Evolutionary conservation across 2,888 invertebrate genomes (phyloP).

Genomic region (Thymelicus sylvestris): DNA sequence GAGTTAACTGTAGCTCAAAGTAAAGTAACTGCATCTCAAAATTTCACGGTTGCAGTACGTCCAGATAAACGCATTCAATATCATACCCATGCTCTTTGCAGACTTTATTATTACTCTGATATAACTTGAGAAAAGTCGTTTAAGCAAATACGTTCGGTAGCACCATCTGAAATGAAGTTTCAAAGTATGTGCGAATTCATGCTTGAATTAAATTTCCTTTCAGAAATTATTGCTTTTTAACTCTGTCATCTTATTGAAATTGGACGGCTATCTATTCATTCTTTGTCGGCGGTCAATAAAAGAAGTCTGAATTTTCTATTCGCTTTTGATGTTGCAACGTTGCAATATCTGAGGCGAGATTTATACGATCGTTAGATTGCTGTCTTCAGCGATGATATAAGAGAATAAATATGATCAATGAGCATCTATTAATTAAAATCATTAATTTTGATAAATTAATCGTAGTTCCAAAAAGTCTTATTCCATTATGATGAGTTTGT

Average conservation of each 20-base stretch:
- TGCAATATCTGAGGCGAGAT: not conserved
- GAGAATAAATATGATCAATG: no score
- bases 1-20: no score
- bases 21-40: no score
- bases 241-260: conserved; percentile 28
- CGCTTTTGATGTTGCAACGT: not conserved
- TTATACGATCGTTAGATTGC: not conserved
- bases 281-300: not conserved
- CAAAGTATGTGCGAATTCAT: conserved; percentile 22
- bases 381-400: no score
- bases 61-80: no score
- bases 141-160: conserved; percentile 1
- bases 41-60: no score
- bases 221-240: conserved; percentile 27
- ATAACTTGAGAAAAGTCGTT: conserved; percentile 1
- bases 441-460: no score
- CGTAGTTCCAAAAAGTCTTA: no score
- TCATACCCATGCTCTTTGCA: no score
- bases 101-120: not conserved
- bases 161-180: conserved; percentile 8
- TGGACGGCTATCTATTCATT: conserved; percentile 9
- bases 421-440: no score
- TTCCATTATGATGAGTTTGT: no score
- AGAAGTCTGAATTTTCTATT: not conserved
- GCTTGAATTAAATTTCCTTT: conserved; percentile 26